Evolutionary conservation across 2,113 vertebrate species (phyloP), one percentile per base, ranked within the genome.

Genomic region (Psilopogon haemacephalus): DNA sequence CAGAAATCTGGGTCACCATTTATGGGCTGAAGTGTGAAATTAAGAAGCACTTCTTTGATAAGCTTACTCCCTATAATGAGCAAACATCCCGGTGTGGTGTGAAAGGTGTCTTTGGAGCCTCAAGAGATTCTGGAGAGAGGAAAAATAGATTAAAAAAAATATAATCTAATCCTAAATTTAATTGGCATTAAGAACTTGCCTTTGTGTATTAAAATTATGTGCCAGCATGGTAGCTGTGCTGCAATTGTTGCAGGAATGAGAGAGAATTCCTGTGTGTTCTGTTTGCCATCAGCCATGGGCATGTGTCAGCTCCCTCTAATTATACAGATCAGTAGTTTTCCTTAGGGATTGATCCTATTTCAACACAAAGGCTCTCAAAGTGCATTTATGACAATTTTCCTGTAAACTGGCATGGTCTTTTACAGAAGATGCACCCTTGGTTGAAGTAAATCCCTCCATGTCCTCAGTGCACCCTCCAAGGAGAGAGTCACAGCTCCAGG

Each of bases 91-190:
- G 32, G 73, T 65, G 70, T 44, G 65, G 83, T 84, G 65, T 35
- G 58, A n/a, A 91, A 94, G 63, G 83, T 95, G 88, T 88, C 95
- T 96, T 95, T 96, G 90, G 93, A 95, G 38, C 73, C 90, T 88
- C 76, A 24, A 68, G 90, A 84, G 88, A 71, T 8, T 56, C 37
- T 19, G 68, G 69, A 80, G 68, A 59, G 44, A 85, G 15, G 32
- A 21, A 70, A 89, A 93, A 33, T 7, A 4, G 5, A 3, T 3
- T 13, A 0, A 11, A 18, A 8, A 27, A 50, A n/a, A 11, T 16
- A 8, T 21, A 65, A 32, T 42, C 28, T 77, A 90, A 91, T 88
- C 72, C 88, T 63, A 23, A 54, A 88, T 52, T 38, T 63, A 93
- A 81, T 74, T 91, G 76, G 42, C 68, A 30, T 38, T 55, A 77